Percentiles rank a stretch among this genome's conserved stretches.
phyloP scores from a whole-genome alignment of 2,113 vertebrate genomes.

The Electrona antarctica region DNA sequence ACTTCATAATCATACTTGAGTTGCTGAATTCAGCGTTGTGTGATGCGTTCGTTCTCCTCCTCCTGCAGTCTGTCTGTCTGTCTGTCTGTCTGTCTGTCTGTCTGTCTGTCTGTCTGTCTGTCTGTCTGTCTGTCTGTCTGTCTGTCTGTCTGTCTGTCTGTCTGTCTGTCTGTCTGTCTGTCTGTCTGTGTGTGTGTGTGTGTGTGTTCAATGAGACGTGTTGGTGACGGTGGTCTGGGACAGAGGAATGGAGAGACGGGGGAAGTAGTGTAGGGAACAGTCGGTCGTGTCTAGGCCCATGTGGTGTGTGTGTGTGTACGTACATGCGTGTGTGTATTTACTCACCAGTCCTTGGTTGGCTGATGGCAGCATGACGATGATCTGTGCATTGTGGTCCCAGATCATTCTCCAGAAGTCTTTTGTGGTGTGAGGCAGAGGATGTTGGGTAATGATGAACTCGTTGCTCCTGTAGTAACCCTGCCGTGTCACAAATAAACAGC shows the following conservation, averaged over 20 bases:
- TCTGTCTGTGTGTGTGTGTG: background rate
- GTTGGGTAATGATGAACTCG: slow-evolving; percentile 96
- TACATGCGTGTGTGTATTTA: slow-evolving; percentile 9
- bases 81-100: background rate
- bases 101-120: background rate
- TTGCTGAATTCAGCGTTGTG: no score
- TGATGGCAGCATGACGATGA: slow-evolving; percentile 96
- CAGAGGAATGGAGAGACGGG: no score
- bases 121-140: background rate
- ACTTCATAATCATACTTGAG: no score
- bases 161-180: background rate
- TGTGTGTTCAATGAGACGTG: background rate
- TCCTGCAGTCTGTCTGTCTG: background rate
- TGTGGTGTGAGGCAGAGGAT: slow-evolving; percentile 93
- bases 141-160: background rate
- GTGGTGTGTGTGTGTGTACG: slow-evolving; percentile 13
- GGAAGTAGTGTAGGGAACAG: no score
- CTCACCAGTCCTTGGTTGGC: slow-evolving; percentile 92
- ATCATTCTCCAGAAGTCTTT: slow-evolving; percentile 99
- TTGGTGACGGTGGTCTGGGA: no score
- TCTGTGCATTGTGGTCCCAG: slow-evolving; percentile 97
- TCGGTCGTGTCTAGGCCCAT: background rate
- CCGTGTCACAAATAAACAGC: slow-evolving; percentile 22
- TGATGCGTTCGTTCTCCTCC: no score
- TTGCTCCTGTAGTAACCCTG: slow-evolving; percentile 95